A percentile compares a stretch with the other conserved stretches of the same genome.
phyloP scores from a whole-genome alignment of 2,113 vertebrate genomes.

The Deroptyus accipitrinus region DNA sequence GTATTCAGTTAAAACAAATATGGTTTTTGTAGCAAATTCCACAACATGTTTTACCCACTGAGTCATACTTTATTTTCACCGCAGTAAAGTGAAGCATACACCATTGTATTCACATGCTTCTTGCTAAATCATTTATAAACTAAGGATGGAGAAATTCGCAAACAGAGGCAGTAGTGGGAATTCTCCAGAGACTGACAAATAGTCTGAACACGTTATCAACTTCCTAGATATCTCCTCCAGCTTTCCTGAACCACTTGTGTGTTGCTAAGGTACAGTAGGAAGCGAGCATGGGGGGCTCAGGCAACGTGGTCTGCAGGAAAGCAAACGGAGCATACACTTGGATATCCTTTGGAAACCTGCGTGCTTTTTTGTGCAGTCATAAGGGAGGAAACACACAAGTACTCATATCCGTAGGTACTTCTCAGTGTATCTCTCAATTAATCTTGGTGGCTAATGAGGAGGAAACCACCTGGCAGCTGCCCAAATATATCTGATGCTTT shows the following conservation, averaged over 20 bases:
- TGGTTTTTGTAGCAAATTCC: slow-evolving; percentile 52
- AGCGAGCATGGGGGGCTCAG: neutral
- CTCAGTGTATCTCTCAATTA: neutral
- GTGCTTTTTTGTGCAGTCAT: neutral
- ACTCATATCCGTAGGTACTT: neutral
- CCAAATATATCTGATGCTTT: neutral
- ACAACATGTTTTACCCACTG: slow-evolving; percentile 43
- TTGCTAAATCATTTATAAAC: slow-evolving; percentile 22
- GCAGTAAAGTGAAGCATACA: neutral
- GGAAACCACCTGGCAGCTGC: neutral
- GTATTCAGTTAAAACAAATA: slow-evolving; percentile 65
- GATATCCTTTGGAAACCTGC: neutral
- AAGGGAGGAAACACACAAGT: neutral
- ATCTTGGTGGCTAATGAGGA: neutral
- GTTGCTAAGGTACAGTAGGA: neutral
- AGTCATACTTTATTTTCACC: slow-evolving; percentile 11
- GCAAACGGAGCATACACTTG: neutral
- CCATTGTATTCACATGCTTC: slow-evolving; percentile 43
- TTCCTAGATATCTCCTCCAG: slow-evolving; percentile 45
- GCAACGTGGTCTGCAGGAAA: neutral
- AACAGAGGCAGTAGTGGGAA: slow-evolving; percentile 14
- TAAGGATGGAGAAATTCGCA: slow-evolving; percentile 37
- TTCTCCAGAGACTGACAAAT: slow-evolving; percentile 40
- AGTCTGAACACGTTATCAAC: slow-evolving; percentile 33
- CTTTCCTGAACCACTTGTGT: slow-evolving; percentile 41